Evolutionary conservation across 2,113 vertebrate species (phyloP), one percentile per base, ranked within the genome.

Genomic region (Polypterus senegalus): DNA sequence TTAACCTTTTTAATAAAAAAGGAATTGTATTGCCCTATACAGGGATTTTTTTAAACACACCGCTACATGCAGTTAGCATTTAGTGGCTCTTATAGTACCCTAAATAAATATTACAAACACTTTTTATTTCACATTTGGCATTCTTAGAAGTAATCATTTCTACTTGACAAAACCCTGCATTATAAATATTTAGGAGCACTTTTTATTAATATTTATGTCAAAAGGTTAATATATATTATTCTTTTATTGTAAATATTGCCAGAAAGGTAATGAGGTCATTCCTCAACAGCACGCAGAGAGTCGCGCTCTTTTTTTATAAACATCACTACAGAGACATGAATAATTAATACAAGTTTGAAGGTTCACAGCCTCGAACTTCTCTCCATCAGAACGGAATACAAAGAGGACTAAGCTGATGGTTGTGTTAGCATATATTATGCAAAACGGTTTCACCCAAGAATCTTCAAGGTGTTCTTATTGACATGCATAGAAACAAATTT

Each of bases 401-500:
- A 4, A 57, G 56, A 45, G 56, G 56, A 57, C 7, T 57, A 57
- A 44, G 11, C 4, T 57, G 56, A 44, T 57, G 56, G 56, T 57
- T 11, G 9, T 5, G 4, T 9, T 6, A 9, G 5, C 43, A 57
- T 57, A 57, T 5, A 44, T 55, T 57, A 5, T 57, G n/a, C 56
- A 57, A 57, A 44, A 11, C 10, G 3, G 3, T 5, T n/a, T 55
- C 56, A 57, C 4, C 56, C 46, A 57, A 9, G 27, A 11, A 44
- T 57, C 3, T 11, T 57, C 56, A 57, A 57, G 27, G 5, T 57
- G 56, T 57, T 43, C 27, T 45, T 57, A 57, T 57, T 57, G 56
- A 57, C 56, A 44, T 57, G 56, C 56, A 27, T 6, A 43, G 27
- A 57, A 57, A 57, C 6, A 5, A 10, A 5, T 44, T 27, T 57